Conservation (phyloP, 2,888 invertebrate species). For the Stenotaenia linearis region DNA sequence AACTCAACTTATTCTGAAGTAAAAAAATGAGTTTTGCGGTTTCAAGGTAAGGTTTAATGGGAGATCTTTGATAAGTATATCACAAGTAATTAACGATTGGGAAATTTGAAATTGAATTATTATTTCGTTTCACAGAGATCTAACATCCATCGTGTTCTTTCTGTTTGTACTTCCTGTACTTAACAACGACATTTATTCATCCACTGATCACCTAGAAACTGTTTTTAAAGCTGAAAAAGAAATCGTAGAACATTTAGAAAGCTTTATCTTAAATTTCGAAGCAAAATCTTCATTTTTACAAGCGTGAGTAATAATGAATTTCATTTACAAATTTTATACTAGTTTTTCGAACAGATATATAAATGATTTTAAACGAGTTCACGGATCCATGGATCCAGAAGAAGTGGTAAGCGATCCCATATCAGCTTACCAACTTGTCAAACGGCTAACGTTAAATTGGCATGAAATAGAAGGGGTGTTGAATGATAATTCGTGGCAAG, state of each 20-base stretch:
- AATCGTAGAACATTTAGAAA: constrained; percentile 38
- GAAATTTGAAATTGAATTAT: too few relatives aligned
- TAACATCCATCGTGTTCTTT: not conserved
- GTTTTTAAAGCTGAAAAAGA: constrained; percentile 39
- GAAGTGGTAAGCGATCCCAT: constrained; percentile 42
- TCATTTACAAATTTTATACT: too few relatives aligned
- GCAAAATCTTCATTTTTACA: constrained; percentile 37
- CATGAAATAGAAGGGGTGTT: constrained; percentile 12
- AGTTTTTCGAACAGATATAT: constrained; percentile 26
- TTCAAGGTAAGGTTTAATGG: too few relatives aligned
- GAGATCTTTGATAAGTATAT: too few relatives aligned
- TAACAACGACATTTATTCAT: constrained; percentile 37
- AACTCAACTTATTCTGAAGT: too few relatives aligned
- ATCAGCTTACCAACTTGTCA: constrained; percentile 44
- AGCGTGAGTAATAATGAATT: too few relatives aligned
- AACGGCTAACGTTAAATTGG: constrained; percentile 43
- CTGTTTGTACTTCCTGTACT: not conserved
- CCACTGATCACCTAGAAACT: constrained; percentile 37
- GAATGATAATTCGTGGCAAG: constrained; percentile 2
- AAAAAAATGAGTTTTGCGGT: too few relatives aligned
- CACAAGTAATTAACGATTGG: too few relatives aligned
- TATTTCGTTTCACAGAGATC: too few relatives aligned
- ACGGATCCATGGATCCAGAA: constrained; percentile 34
- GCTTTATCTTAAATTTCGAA: constrained; percentile 38
- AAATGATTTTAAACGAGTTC: constrained; percentile 29